These are phyloP conservation scores for Heteromormyrus szaboi DNA, from an alignment of 2,797 vertebrate species.

Conservation along the genomic window DNA sequence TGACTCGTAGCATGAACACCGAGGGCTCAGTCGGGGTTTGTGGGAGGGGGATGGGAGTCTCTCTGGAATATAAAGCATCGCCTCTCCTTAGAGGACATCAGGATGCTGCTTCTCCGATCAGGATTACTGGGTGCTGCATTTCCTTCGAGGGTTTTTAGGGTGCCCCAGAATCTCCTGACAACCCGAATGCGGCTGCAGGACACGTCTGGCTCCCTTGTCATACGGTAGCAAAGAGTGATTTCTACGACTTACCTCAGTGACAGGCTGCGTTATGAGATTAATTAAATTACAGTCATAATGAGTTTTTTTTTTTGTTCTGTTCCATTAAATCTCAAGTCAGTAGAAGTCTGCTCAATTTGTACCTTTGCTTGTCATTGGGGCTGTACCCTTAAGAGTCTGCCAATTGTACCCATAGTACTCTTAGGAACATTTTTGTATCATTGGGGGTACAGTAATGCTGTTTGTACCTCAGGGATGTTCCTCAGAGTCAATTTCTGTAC, in stretches of 20 bases:
- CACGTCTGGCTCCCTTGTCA: conserved; percentile 28
- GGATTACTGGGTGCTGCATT: not conserved
- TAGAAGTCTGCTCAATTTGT: not conserved
- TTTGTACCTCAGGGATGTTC: too few relatives aligned
- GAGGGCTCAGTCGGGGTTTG: not conserved
- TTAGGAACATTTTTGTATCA: too few relatives aligned
- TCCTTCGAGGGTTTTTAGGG: not conserved
- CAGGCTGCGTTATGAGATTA: not conserved
- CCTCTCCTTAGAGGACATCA: not conserved
- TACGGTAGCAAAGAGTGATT: conserved; percentile 6
- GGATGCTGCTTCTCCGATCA: not conserved
- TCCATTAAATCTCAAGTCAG: conserved; percentile 12
- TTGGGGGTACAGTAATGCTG: too few relatives aligned
- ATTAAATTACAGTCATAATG: conserved; percentile 9
- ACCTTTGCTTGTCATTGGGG: too few relatives aligned
- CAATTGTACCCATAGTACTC: too few relatives aligned
- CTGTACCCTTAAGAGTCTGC: too few relatives aligned
- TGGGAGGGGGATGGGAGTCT: not conserved
- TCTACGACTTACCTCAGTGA: not conserved
- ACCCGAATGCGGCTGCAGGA: conserved; percentile 12
- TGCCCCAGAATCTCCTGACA: not conserved
- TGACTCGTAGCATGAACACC: not conserved
- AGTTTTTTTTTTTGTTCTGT: conserved; percentile 15
- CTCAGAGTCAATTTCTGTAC: not conserved
- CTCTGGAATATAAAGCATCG: not conserved